A percentile compares a stretch with the other conserved stretches of the same genome.
Conservation (phyloP, 2,888 invertebrate species). For the Phlogophora meticulosa region DNA sequence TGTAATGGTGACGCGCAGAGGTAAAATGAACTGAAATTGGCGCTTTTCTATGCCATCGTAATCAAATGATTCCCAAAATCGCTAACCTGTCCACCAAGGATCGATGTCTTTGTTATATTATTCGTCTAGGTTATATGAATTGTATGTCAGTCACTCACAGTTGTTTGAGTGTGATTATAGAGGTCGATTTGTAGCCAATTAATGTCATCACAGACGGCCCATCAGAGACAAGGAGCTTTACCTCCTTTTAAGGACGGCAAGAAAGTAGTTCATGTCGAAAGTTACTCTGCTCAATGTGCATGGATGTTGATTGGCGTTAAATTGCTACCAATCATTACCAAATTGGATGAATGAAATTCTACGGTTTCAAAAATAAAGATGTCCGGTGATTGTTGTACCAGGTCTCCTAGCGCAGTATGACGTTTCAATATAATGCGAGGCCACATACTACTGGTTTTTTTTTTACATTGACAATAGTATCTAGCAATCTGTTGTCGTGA, state of each 20-base stretch:
- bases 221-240: slow-evolving; percentile 13
- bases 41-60: no score
- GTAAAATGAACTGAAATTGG: no score
- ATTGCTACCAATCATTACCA: not conserved
- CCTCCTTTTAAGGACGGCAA: slow-evolving; percentile 20
- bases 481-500: slow-evolving; percentile 16
- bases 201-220: slow-evolving; percentile 4
- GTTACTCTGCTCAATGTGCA: slow-evolving; percentile 1
- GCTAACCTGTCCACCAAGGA: no score
- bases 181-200: slow-evolving; percentile 13
- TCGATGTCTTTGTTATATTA: no score
- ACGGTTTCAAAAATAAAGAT: not conserved
- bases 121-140: no score
- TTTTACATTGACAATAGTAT: slow-evolving; percentile 5
- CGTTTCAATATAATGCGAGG: no score
- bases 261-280: slow-evolving; percentile 18
- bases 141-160: not conserved
- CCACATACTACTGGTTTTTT: no score
- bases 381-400: no score
- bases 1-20: no score
- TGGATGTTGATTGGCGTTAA: not conserved
- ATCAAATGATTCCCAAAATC: no score
- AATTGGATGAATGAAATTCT: slow-evolving; percentile 21
- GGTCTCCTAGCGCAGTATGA: no score
- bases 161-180: slow-evolving; percentile 13